Percentiles rank a stretch among this genome's conserved stretches.
Evolutionary conservation across 2,888 invertebrate genomes (phyloP).

Genomic region (Ephialtes manifestator): DNA sequence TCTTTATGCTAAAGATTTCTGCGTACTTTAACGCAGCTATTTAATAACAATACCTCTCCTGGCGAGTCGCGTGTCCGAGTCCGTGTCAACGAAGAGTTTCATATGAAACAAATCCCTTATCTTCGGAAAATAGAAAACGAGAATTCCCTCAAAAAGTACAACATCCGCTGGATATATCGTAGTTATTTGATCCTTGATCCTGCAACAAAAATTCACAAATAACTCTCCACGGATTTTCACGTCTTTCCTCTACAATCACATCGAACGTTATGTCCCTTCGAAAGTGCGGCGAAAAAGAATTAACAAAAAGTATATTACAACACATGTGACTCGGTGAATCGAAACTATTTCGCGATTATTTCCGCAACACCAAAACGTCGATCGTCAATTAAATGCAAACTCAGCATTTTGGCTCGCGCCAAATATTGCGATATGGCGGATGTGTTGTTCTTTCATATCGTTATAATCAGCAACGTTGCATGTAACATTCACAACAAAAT

Average conservation of each 20-base stretch:
- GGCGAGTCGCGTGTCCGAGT: constrained; percentile 98
- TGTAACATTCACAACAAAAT: too few relatives aligned
- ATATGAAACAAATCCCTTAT: constrained; percentile 98
- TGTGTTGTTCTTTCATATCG: background rate
- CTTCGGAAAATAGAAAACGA: constrained; percentile 98
- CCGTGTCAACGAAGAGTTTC: constrained; percentile 99
- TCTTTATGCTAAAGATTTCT: too few relatives aligned
- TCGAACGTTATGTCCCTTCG: background rate
- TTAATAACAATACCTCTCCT: constrained; percentile 92
- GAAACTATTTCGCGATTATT: background rate
- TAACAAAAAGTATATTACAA: constrained; percentile 26
- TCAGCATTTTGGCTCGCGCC: background rate
- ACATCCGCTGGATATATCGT: constrained; percentile 98
- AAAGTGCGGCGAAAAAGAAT: constrained; percentile 33
- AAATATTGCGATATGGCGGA: background rate
- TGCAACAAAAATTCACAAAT: constrained; percentile 71
- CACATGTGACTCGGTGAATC: background rate
- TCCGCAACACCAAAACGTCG: constrained; percentile 39
- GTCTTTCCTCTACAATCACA: background rate
- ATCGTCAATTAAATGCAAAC: background rate
- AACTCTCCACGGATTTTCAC: background rate
- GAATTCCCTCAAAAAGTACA: constrained; percentile 98
- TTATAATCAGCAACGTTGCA: background rate
- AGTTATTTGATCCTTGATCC: constrained; percentile 88
- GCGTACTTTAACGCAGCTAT: background rate